Conservation (phyloP, 2,888 invertebrate genomes). For the Pantelozetes paolii region DNA sequence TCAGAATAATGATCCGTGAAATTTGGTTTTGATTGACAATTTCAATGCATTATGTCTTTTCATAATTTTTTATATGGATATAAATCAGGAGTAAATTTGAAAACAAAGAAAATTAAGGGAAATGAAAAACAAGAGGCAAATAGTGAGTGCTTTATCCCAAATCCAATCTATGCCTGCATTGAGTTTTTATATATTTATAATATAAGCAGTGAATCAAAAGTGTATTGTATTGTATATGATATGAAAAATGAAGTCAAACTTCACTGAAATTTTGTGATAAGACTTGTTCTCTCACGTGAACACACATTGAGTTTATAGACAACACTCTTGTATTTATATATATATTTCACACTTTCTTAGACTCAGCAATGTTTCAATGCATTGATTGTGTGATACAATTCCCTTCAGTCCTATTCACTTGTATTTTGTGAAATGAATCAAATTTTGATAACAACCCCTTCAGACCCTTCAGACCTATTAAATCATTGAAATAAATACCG, state of each 20-base stretch:
- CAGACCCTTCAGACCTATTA: neutral
- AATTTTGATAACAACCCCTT: conserved; percentile 8
- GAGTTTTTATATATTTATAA: neutral
- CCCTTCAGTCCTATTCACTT: conserved; percentile 17
- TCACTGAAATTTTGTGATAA: conserved; percentile 34
- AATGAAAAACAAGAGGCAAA: neutral
- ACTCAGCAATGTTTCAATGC: neutral
- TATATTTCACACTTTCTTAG: conserved; percentile 8
- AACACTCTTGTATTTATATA: conserved; percentile 3
- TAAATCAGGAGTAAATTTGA: conserved; percentile 6
- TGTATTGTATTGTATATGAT: neutral
- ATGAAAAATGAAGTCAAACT: conserved; percentile 28
- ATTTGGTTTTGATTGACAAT: conserved; percentile 19
- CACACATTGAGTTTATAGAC: conserved; percentile 11
- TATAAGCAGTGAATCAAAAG: neutral
- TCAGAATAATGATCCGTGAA: conserved; percentile 13
- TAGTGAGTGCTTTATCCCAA: neutral
- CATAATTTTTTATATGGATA: neutral
- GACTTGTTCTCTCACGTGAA: conserved; percentile 28
- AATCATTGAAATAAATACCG: conserved; percentile 8
- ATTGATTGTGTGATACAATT: neutral
- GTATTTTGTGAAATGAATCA: neutral
- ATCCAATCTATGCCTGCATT: neutral
- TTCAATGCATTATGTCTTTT: neutral
- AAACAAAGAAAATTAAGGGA: neutral